Base-by-base conservation (phyloP, 1,140 invertebrate genomes). In the Heliconius hermathena region DNA sequence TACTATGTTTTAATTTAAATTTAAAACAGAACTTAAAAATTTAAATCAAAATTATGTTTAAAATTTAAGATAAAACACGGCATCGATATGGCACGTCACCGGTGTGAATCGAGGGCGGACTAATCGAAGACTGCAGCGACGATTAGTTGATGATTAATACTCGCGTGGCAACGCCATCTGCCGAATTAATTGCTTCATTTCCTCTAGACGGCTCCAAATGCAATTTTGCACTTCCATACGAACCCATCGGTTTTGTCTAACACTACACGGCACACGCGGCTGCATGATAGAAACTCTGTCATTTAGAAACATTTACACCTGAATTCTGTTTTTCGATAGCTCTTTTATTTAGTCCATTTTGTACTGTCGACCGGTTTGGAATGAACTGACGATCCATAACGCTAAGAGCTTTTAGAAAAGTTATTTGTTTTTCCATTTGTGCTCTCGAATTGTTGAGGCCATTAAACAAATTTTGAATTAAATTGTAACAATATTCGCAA, bases 101-200 rank as follows among this genome's bases (percentile, higher is more conserved):
- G 79, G 77, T 79, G 78, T 82, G 83, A 84, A 82, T 81, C 77
- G 88, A 83, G 87, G 89, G 86, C 81, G 87, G 88, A 89, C 93
- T 91, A 94, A 94, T 94, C 91, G 91, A 93, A 94, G 91, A 94
- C 91, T 94, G 91, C 90, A 94, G 93, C 92, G 90, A 92, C 91
- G 91, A 93, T 94, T 94, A 93, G 91, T 92, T 90, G 90, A 93
- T 94, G 93, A 94, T 94, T 93, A 93, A 94, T 94, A 88, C 90
- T 91, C 91, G 91, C 88, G 93, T 90, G 90, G 90, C 88, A 87
- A 88, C 91, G 91, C 92, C 93, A 94, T 94, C 93, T 94, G 93
- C 91, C 86, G 90, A 89, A 94, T 94, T 94, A 94, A 94, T 94
- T 94, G 93, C 88, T 94, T 94, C 93, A 94, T 94, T 94, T 94